These are phyloP conservation scores for Bombus confusus DNA, from an alignment of 1,140 invertebrate genomes.

Conservation along the genomic window DNA sequence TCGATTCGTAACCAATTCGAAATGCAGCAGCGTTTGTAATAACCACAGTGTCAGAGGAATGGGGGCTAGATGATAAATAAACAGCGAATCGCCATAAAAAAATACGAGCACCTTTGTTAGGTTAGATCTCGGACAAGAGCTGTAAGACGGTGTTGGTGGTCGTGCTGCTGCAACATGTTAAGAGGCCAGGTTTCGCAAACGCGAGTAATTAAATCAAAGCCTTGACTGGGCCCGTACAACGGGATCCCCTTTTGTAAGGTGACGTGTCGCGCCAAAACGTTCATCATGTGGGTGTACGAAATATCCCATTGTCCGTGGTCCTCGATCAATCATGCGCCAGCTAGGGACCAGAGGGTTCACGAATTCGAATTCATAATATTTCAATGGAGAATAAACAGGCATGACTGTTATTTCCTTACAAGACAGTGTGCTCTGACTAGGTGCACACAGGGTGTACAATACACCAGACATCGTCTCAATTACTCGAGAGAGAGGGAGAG, in stretches of 20 bases:
- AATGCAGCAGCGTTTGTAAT: conserved; percentile 1
- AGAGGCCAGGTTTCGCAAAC: conserved; percentile 22
- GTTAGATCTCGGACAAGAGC: not conserved
- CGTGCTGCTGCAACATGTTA: not conserved
- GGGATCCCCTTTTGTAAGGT: not conserved
- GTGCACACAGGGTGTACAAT: not conserved
- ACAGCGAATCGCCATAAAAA: not conserved
- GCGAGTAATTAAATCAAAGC: conserved; percentile 53
- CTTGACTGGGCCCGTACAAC: not conserved
- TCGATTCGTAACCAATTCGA: conserved; percentile 10
- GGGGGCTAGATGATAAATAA: conserved; percentile 14
- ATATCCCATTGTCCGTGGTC: conserved; percentile 40
- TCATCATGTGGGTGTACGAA: conserved; percentile 40
- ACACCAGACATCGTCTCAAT: conserved; percentile 30
- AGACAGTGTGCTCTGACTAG: not conserved
- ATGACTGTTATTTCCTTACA: conserved; percentile 8
- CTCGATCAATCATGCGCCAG: conserved; percentile 42
- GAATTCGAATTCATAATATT: conserved; percentile 36
- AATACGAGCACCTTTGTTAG: not conserved
- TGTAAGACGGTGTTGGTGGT: not conserved
- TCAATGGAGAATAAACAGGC: conserved; percentile 15
- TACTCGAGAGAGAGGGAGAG: not conserved
- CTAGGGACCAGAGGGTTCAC: not conserved
- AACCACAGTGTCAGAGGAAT: not conserved
- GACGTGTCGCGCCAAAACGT: not conserved